Evolutionary conservation across 2,113 vertebrate species (phyloP).

Genomic region (Ailurus styani): DNA sequence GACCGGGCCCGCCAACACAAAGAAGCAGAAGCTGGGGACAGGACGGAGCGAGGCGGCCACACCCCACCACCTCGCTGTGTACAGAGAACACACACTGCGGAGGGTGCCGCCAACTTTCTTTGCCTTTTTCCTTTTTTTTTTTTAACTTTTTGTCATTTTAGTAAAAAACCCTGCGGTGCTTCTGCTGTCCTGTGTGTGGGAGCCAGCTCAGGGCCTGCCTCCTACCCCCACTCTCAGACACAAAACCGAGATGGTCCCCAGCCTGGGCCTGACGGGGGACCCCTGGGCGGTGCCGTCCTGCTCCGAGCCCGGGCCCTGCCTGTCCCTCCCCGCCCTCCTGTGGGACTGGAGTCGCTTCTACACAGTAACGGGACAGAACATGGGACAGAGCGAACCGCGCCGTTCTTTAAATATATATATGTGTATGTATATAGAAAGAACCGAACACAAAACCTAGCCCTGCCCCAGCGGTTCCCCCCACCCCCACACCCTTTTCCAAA

Average conservation of each 20-base stretch:
- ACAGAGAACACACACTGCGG: neutral
- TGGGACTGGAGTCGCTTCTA: conserved; percentile 81
- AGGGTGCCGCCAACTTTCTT: neutral
- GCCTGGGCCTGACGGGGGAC: neutral
- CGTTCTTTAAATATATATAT: conserved; percentile 80
- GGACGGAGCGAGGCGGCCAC: conserved; percentile 52
- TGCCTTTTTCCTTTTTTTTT: conserved; percentile 25
- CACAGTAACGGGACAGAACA: conserved; percentile 88
- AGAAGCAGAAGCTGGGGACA: neutral
- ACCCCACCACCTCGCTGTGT: neutral
- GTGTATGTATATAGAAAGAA: conserved; percentile 88
- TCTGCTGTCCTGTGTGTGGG: neutral
- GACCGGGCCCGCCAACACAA: neutral
- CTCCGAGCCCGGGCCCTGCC: neutral
- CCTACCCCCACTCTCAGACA: neutral
- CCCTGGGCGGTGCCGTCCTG: neutral
- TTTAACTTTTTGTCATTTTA: conserved; percentile 50
- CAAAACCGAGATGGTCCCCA: neutral
- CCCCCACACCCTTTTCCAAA: conserved; percentile 70
- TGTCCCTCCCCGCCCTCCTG: neutral
- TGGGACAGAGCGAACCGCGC: conserved; percentile 88
- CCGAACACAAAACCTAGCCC: conserved; percentile 77
- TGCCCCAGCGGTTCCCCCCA: conserved; percentile 63
- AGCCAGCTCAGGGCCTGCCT: neutral
- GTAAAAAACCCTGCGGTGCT: conserved; percentile 78